These are phyloP conservation scores for Agrochola macilenta DNA, from an alignment of 2,888 invertebrate species.

Conservation along the genomic window DNA sequence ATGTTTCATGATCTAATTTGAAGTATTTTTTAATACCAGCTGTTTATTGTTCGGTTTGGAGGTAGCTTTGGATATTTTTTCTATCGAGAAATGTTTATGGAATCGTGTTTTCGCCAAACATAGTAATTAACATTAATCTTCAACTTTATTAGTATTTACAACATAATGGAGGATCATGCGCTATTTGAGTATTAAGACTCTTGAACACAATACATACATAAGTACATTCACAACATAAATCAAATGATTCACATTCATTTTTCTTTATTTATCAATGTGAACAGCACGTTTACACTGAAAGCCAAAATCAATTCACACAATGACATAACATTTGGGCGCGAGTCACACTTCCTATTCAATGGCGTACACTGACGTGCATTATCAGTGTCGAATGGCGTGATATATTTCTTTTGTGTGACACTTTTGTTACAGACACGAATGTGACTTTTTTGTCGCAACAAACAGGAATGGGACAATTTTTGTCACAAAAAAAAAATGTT, in stretches of 20 bases:
- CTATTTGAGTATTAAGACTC: too few species aligned
- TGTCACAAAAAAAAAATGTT: slow-evolving; percentile 2
- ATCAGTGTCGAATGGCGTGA: slow-evolving; percentile 32
- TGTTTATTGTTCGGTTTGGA: too few species aligned
- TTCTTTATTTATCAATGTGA: slow-evolving; percentile 21
- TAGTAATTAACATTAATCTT: too few species aligned
- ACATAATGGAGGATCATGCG: too few species aligned
- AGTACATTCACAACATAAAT: slow-evolving; percentile 24
- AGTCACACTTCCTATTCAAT: slow-evolving; percentile 35
- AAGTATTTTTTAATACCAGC: too few species aligned
- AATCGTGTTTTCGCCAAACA: too few species aligned
- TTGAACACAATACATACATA: not conserved
- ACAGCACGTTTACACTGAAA: slow-evolving; percentile 26
- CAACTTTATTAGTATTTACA: too few species aligned
- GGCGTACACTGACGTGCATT: slow-evolving; percentile 35
- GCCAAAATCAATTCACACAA: slow-evolving; percentile 39
- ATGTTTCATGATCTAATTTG: too few species aligned
- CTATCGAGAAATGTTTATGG: too few species aligned
- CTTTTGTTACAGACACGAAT: slow-evolving; percentile 6
- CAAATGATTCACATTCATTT: slow-evolving; percentile 1
- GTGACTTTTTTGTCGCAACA: slow-evolving; percentile 2
- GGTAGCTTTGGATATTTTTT: too few species aligned
- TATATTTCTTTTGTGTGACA: slow-evolving; percentile 31
- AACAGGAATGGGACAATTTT: not conserved
- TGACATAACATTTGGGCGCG: slow-evolving; percentile 41